phyloP scores from a whole-genome alignment of 2,888 invertebrate genomes.

The Synergus laeviventris region DNA sequence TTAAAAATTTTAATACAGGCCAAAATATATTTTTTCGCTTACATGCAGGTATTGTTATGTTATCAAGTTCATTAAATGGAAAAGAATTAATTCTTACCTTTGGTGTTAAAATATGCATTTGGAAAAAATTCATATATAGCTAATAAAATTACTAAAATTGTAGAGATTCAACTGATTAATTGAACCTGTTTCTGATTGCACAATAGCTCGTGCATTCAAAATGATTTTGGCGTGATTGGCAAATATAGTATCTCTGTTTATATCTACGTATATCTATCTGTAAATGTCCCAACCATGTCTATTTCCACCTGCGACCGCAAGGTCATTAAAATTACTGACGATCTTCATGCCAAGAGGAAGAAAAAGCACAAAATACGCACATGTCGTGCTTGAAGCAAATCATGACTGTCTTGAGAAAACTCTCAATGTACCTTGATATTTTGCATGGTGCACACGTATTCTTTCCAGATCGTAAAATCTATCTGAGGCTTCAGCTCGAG shows the following conservation, averaged over 20 bases:
- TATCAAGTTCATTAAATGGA: background rate
- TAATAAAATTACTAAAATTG: background rate
- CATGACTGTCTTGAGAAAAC: constrained; percentile 49
- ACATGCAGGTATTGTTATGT: background rate
- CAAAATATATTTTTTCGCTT: background rate
- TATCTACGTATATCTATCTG: background rate
- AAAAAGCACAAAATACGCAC: too few relatives aligned
- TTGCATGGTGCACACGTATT: constrained; percentile 63
- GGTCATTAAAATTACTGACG: background rate
- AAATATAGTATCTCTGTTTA: background rate
- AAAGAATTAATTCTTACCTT: background rate
- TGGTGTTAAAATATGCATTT: background rate
- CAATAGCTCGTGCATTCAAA: background rate
- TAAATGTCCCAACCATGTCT: background rate
- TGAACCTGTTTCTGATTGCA: background rate
- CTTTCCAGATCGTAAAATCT: constrained; percentile 60
- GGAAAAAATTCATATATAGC: background rate
- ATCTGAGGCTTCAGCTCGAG: constrained; percentile 57
- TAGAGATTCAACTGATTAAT: background rate
- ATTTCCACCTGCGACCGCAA: background rate
- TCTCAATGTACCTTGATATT: constrained; percentile 54
- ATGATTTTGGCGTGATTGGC: background rate
- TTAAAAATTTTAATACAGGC: background rate
- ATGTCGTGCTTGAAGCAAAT: constrained; percentile 40
- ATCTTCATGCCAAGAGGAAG: background rate